A percentile compares a stretch with the other conserved stretches of the same genome.
These are phyloP conservation scores for Anthonomus grandis DNA, from an alignment of 1,140 invertebrate genomes.

Conservation along the genomic window DNA sequence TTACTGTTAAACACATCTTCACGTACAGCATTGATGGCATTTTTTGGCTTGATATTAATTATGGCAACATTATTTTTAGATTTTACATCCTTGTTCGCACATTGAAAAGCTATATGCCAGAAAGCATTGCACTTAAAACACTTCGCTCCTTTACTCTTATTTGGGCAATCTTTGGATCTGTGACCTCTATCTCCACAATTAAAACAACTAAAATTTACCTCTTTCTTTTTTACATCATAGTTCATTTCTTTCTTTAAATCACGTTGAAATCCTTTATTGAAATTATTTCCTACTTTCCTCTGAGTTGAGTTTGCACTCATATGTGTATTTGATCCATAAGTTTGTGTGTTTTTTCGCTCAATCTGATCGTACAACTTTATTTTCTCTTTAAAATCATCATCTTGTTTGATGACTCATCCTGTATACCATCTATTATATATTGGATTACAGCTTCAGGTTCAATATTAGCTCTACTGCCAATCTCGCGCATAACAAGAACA, in stretches of 20 bases:
- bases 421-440: constrained; percentile 39
- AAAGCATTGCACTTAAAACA: constrained; percentile 16
- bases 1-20: not conserved
- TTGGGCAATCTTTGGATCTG: constrained; percentile 7
- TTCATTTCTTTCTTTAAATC: not conserved
- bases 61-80: not conserved
- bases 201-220: constrained; percentile 5
- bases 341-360: not conserved
- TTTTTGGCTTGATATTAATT: not conserved
- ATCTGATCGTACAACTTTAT: constrained; percentile 20
- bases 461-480: constrained; percentile 31
- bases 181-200: constrained; percentile 17
- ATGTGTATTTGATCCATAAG: not conserved
- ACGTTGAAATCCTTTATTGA: no score
- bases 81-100: not conserved
- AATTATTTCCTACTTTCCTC: not conserved
- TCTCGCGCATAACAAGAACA: constrained; percentile 34
- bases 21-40: not conserved
- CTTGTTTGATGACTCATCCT: constrained; percentile 20
- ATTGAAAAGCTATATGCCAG: constrained; percentile 6
- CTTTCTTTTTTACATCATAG: not conserved
- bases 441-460: constrained; percentile 33
- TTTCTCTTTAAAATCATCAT: constrained; percentile 28
- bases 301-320: not conserved
- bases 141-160: constrained; percentile 10